Conservation (phyloP, 2,888 invertebrate species). For the Caradrina kadenii region DNA sequence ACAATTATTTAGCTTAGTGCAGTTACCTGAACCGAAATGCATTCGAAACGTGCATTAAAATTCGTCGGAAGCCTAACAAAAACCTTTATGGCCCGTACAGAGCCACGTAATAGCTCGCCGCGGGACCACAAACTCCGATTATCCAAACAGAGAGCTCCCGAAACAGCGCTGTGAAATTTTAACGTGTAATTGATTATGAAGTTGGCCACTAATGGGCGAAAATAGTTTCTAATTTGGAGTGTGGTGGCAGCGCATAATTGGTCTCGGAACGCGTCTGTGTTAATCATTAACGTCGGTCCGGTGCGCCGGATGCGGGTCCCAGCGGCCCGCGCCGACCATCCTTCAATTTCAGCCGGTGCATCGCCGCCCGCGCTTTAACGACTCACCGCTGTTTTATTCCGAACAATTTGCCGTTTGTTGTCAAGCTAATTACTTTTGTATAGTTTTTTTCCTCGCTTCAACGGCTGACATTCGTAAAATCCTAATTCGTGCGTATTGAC, state of each 20-base stretch:
- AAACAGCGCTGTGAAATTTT: constrained; percentile 88
- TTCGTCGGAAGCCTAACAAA: constrained; percentile 82
- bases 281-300: constrained; percentile 84
- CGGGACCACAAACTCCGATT: constrained; percentile 90
- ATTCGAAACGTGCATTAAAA: constrained; percentile 85
- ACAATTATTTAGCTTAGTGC: constrained; percentile 73
- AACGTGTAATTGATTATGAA: constrained; percentile 90
- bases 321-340: constrained; percentile 71
- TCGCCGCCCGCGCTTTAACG: constrained; percentile 38
- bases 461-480: constrained; percentile 78
- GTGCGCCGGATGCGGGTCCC: constrained; percentile 74
- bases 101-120: constrained; percentile 85
- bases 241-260: constrained; percentile 85
- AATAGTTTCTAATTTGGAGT: constrained; percentile 90
- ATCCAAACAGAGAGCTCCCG: constrained; percentile 87
- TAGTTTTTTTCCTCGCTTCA: constrained; percentile 70
- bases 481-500: constrained; percentile 89
- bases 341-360: constrained; percentile 75
- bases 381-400: constrained; percentile 60
- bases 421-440: constrained; percentile 68
- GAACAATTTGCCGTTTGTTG: constrained; percentile 62
- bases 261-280: constrained; percentile 84
- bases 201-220: constrained; percentile 89
- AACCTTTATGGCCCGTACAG: constrained; percentile 84
- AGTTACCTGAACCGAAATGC: constrained; percentile 78